Evolutionary conservation across 1,140 invertebrate species (phyloP), one percentile per base, ranked within the genome.

Genomic region (Potamilus streckersoni): DNA sequence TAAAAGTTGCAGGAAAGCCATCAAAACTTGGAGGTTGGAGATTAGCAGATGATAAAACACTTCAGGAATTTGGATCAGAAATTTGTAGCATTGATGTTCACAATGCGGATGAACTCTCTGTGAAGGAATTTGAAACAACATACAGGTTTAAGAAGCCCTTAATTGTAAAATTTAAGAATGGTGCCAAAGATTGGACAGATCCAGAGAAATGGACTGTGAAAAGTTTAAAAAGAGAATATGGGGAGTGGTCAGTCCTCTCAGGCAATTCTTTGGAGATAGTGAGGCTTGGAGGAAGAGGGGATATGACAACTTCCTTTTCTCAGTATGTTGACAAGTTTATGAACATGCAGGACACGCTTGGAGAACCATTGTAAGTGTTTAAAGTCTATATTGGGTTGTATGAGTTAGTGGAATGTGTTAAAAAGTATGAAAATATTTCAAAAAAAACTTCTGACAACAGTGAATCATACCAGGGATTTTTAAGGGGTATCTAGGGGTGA

Each of bases 181-280:
- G 86, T 17, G 86, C 86, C 19, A 64, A 70, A 15, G 86, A 83
- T 60, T 88, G 87, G 87, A 87, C 83, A 16, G 66, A 83, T 27
- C 76, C 82, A 15, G 64, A 65, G n/a, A 71, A 75, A 61, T 88
- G 87, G 87, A 82, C 83, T 2, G 20, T 83, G 19, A 17, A 70
- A 11, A 75, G 71, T 27, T 71, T 88, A n/a, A 84, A 78, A 60
- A 71, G 68, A 56, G 73, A 78, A 17, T 88, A 88, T 74, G 84
- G 85, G 31, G 55, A 85, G 31, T 84, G 83, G 85, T 71, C 58
- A 12, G 69, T 88, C 13, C 61, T 73, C 27, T 81, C 81, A n/a
- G 87, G 87, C 17, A 83, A 82, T 49, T 82, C 86, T 5, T 60
- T 80, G 19, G 87, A 88, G 65, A 87, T 88, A 59, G 86, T 88